Conservation (phyloP, 2,797 vertebrate genomes). For the Aulostomus chinensis region DNA sequence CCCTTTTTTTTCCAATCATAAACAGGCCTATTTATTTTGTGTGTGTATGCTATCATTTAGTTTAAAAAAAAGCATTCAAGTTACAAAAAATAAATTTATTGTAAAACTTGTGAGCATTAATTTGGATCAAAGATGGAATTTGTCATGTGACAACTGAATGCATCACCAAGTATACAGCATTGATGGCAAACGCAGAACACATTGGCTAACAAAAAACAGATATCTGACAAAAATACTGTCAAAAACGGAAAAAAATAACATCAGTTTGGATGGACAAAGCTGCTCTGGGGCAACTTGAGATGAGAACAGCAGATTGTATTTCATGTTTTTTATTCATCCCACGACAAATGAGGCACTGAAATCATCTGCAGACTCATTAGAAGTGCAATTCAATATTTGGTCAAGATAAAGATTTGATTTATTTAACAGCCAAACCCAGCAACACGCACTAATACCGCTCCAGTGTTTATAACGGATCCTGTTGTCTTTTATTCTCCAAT, state of each 20-base stretch:
- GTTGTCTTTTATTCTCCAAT: no score
- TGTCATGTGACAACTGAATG: background rate
- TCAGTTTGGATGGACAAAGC: background rate
- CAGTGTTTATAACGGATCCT: background rate
- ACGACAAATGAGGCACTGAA: slow-evolving; percentile 47
- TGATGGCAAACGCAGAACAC: background rate
- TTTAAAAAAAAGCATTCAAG: no score
- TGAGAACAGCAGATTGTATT: background rate
- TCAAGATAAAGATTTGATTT: slow-evolving; percentile 17
- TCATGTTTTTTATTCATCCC: no score
- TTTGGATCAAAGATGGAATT: background rate
- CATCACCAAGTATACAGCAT: background rate
- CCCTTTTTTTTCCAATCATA: slow-evolving; percentile 1
- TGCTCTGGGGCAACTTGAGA: no score
- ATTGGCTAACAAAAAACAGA: background rate
- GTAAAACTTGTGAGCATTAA: background rate
- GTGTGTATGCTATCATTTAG: no score
- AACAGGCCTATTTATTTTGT: background rate
- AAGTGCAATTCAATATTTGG: slow-evolving; percentile 11
- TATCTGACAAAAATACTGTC: background rate
- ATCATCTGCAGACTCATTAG: slow-evolving; percentile 13
- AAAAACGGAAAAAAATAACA: background rate
- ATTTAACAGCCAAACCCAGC: background rate
- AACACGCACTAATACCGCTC: background rate
- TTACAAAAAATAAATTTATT: no score